Evolutionary conservation across 1,140 invertebrate species (phyloP).

Genomic region (Monomorium pharaonis): DNA sequence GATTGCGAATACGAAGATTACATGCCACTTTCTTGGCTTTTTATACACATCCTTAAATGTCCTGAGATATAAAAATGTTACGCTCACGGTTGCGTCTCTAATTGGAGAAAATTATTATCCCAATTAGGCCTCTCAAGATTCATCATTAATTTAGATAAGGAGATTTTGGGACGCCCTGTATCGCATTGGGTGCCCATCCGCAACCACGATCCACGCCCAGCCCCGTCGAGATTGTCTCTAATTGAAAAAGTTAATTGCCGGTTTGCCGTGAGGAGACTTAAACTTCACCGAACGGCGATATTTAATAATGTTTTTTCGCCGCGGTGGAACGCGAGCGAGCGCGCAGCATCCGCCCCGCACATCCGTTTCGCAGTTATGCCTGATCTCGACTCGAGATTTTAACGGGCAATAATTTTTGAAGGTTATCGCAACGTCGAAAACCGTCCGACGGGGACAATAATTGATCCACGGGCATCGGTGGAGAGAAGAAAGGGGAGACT

Average conservation of each 20-base stretch:
- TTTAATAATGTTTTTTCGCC: constrained; percentile 60
- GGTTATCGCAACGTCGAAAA: constrained; percentile 36
- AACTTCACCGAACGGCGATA: constrained; percentile 48
- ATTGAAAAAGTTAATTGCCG: constrained; percentile 77
- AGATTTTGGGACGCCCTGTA: constrained; percentile 26
- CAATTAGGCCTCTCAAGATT: background rate
- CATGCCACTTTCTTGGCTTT: too few species aligned
- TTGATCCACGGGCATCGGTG: constrained; percentile 26
- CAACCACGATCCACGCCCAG: constrained; percentile 39
- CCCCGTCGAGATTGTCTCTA: constrained; percentile 34
- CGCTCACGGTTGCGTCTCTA: background rate
- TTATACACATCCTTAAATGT: too few species aligned
- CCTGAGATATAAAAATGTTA: background rate
- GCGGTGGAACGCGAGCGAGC: background rate
- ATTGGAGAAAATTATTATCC: background rate
- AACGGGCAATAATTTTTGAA: constrained; percentile 40
- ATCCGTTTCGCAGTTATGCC: constrained; percentile 50
- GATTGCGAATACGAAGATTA: too few species aligned
- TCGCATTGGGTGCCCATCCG: background rate
- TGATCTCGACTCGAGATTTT: constrained; percentile 42
- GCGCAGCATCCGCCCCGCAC: constrained; percentile 5
- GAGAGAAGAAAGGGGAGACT: background rate
- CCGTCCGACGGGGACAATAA: constrained; percentile 45
- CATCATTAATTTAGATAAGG: constrained; percentile 3
- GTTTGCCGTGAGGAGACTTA: constrained; percentile 57